Evolutionary conservation across 2,113 vertebrate species (phyloP).

Genomic region (Nicator chloris): DNA sequence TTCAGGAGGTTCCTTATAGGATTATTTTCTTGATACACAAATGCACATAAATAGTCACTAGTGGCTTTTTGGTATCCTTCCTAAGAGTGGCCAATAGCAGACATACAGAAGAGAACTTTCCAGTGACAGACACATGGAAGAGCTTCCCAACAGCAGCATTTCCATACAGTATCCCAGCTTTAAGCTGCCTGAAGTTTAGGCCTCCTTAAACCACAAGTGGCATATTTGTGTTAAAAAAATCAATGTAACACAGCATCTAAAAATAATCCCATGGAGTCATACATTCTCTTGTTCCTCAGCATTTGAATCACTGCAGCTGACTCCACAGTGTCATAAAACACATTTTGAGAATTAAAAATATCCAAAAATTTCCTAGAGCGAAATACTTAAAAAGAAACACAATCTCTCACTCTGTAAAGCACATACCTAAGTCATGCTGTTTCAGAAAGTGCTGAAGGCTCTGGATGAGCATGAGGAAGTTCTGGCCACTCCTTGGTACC

Average conservation of each 20-base stretch:
- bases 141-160: background rate
- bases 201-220: background rate
- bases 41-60: background rate
- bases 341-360: background rate
- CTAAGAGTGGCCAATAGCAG: background rate
- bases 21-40: background rate
- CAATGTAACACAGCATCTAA: conserved; percentile 4
- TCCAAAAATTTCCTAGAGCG: background rate
- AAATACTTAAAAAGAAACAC: background rate
- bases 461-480: background rate
- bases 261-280: conserved; percentile 15
- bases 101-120: background rate
- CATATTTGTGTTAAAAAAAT: conserved; percentile 3
- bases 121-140: background rate
- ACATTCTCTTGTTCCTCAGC: background rate
- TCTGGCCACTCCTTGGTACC: background rate
- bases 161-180: background rate
- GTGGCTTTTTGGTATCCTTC: background rate
- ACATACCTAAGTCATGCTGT: background rate
- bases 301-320: conserved; percentile 25
- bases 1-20: background rate
- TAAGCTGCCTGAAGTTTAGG: background rate
- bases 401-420: background rate
- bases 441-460: background rate
- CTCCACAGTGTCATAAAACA: background rate